phyloP scores from a whole-genome alignment of 2,888 invertebrate species.

The Drosophila melanosoma region DNA sequence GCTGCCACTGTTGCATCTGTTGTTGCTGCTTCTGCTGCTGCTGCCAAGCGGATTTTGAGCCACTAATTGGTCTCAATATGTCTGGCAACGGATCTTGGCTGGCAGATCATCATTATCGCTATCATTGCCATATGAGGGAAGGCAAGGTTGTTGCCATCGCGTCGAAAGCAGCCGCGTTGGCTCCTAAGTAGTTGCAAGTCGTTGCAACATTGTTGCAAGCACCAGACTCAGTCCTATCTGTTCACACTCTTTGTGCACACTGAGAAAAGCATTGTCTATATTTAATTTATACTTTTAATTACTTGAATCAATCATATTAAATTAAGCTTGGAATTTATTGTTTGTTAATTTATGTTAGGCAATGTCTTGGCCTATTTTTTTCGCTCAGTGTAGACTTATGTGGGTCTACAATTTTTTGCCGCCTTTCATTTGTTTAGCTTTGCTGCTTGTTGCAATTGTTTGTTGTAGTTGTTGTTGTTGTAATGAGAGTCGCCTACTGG shows the following conservation, averaged over 20 bases:
- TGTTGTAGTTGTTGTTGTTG: constrained; percentile 20
- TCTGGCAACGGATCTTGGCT: constrained; percentile 56
- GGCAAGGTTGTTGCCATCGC: constrained; percentile 73
- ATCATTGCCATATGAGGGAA: constrained; percentile 23
- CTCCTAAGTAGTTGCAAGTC: constrained; percentile 60
- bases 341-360: background rate
- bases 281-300: background rate
- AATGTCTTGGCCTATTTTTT: background rate
- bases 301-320: background rate
- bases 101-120: constrained; percentile 38
- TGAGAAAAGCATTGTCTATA: background rate
- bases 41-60: constrained; percentile 83
- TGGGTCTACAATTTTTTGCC: constrained; percentile 36
- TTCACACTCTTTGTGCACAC: background rate
- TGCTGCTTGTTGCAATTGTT: constrained; percentile 9
- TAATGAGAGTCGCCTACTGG: constrained; percentile 39
- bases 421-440: constrained; percentile 43
- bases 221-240: background rate
- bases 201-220: constrained; percentile 71
- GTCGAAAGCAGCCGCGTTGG: constrained; percentile 26
- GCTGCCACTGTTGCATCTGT: constrained; percentile 43
- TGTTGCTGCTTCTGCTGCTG: constrained; percentile 76
- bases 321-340: background rate
- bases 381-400: constrained; percentile 13
- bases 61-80: constrained; percentile 81